These are phyloP conservation scores for Atethmia centrago DNA, from an alignment of 2,888 invertebrate genomes.

Conservation along the genomic window DNA sequence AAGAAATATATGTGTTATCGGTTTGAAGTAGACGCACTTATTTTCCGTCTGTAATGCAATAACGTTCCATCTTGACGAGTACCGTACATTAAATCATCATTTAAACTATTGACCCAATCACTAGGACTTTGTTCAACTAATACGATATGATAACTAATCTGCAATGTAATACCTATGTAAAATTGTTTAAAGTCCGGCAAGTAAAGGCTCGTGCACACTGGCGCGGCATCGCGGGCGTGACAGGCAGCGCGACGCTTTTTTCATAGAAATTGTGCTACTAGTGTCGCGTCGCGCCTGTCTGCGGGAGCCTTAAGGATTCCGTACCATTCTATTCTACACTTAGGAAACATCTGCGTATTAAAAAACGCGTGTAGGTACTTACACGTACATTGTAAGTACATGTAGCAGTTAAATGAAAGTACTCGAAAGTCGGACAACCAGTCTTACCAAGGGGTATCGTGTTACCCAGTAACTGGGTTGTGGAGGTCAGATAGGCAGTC, in stretches of 20 bases:
- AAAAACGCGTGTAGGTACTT: not conserved
- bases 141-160: constrained; percentile 33
- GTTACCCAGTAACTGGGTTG: too few relatives aligned
- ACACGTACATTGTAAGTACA: not conserved
- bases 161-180: not conserved
- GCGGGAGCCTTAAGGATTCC: too few relatives aligned
- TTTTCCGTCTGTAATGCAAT: constrained; percentile 4
- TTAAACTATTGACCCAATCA: constrained; percentile 33
- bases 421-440: too few relatives aligned
- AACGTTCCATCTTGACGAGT: not conserved
- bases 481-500: too few relatives aligned
- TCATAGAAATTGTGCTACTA: too few relatives aligned
- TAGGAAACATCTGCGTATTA: constrained; percentile 31
- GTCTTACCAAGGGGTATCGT: too few relatives aligned
- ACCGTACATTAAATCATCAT: not conserved
- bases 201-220: too few relatives aligned
- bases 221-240: too few relatives aligned
- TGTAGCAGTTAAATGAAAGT: not conserved
- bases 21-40: constrained; percentile 27
- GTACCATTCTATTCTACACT: constrained; percentile 30
- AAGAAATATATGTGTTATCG: constrained; percentile 38
- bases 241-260: too few relatives aligned
- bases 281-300: too few relatives aligned
- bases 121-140: constrained; percentile 35
- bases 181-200: constrained; percentile 3